A percentile compares a stretch with the other conserved stretches of the same genome.
phyloP scores from a whole-genome alignment of 2,797 vertebrate genomes.

The Ptychobarbus kaznakovi region DNA sequence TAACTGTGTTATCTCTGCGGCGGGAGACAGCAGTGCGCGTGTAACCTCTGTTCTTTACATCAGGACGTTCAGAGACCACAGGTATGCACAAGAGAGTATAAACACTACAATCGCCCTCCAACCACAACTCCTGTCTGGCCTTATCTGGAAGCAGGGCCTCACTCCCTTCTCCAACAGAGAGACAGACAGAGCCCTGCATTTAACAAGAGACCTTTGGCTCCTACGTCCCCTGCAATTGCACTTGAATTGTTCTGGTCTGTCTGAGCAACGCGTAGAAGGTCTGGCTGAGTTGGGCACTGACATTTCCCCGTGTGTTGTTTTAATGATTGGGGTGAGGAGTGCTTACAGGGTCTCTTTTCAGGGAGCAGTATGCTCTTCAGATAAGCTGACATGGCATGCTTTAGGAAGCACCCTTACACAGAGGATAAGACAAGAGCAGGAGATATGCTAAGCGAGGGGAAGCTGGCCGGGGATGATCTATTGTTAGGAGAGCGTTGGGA shows the following conservation, averaged over 20 bases:
- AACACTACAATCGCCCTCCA: slow-evolving; percentile 39
- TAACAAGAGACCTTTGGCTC: slow-evolving; percentile 51
- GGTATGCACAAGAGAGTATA: slow-evolving; percentile 29
- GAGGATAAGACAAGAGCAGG: slow-evolving; percentile 58
- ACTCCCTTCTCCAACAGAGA: slow-evolving; percentile 8
- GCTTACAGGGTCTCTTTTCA: slow-evolving; percentile 60
- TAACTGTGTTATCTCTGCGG: slow-evolving; percentile 17
- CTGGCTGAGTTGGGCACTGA: slow-evolving; percentile 53
- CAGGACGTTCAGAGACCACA: slow-evolving; percentile 14
- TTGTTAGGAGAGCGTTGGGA: slow-evolving; percentile 58
- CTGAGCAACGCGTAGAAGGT: slow-evolving; percentile 15
- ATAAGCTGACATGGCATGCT: slow-evolving; percentile 65
- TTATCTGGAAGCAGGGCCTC: slow-evolving; percentile 36
- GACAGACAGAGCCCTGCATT: slow-evolving; percentile 38
- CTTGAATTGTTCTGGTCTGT: slow-evolving; percentile 43
- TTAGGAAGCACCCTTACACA: slow-evolving; percentile 57
- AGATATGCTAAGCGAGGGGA: slow-evolving; percentile 49
- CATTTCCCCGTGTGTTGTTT: slow-evolving; percentile 68
- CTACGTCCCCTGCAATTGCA: slow-evolving; percentile 28
- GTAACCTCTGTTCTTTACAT: slow-evolving; percentile 34
- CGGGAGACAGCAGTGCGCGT: neutral
- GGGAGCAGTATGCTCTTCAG: slow-evolving; percentile 55
- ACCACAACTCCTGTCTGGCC: slow-evolving; percentile 37
- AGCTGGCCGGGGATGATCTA: slow-evolving; percentile 53
- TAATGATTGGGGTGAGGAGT: slow-evolving; percentile 63